Base-by-base conservation (phyloP, 2,113 vertebrate species). In the Gulo gulo region DNA sequence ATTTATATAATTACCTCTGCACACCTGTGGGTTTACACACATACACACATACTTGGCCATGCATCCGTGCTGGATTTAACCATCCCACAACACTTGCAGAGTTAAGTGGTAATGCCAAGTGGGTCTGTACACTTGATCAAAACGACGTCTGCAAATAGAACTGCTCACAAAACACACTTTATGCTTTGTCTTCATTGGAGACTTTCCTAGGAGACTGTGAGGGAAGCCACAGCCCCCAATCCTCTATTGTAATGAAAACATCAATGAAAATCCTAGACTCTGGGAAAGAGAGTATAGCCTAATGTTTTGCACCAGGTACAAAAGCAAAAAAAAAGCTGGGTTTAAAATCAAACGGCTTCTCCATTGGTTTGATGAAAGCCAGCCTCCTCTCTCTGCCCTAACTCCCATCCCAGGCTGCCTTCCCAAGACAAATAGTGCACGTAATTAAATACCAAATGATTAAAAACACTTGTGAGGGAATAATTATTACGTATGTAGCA, bases 391-490 rank as follows among this genome's bases (percentile, higher is more conserved):
- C 23, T 16, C 24, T 18, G 18, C n/a, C n/a, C 29, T 1, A 6
- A 63, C 18, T 50, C 73, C 76, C 74, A 6, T n/a, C 61, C 69
- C 31, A 55, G 85, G 61, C 74, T 15, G 85, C 57, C 65, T 67
- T 95, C 87, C 95, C 20, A 89, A 94, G 97, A 97, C 86, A 88
- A 95, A 98, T 12, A 95, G 34, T 50, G 14, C 79, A 90, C 47
- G 95, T 92, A 97, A 83, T 95, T 81, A 97, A 98, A 97, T 89
- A 85, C 39, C 88, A 95, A 94, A 91, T 94, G 92, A 91, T 93
- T 98, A 88, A 87, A 96, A 97, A 97, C 34, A 76, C 50, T 73
- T 71, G 96, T 42, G 85, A 95, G 95, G 69, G 47, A 88, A 74
- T 67, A 71, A 93, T 94, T 97, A 85, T 73, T 80, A 47, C 12